Base-by-base conservation (phyloP, 2,113 vertebrate species). In the Origma solitaria region DNA sequence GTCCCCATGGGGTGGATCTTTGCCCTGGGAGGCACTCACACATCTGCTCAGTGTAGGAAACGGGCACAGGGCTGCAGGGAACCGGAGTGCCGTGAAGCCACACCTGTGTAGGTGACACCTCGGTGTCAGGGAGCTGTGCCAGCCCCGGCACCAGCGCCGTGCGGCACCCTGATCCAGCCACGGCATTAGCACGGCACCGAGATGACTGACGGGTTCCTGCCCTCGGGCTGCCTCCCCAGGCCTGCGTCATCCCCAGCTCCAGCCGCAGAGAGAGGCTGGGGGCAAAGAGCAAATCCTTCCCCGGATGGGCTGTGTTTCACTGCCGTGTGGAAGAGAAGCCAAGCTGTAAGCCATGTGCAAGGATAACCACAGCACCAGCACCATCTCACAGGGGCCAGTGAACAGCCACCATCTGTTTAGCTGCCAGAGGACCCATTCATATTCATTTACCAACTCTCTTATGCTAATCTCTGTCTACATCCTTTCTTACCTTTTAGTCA, bases 401-500 rank as follows among this genome's bases (percentile, higher is more conserved):
- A 81, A n/a, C 50, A 70, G 2, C 78, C 62, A 37, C 62, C 68
- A 73, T 73, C 83, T 71, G 56, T 56, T 86, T 30, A 30, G 83
- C 87, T 81, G 68, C 68, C 69, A 50, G 31, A 84, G 60, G 8
- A 87, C 2, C 77, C 76, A 86, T 92, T 93, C 91, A 47, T 65
- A 87, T 79, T 91, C 80, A 88, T 93, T 77, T 92, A 81, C 53
- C 64, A 76, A 90, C 80, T 73, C 93, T 92, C 79, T 94, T 57
- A 90, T 56, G 68, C 65, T 95, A 86, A 94, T 94, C 54, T 78
- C 79, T 50, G 88, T 88, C 92, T 87, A 82, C 79, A 79, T 92
- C 68, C 79, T 91, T 95, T 95, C 88, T 92, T 93, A 78, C 87
- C 90, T 90, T 83, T 73, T 53, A 76, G 40, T 88, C 65, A 71